These are phyloP conservation scores for Carcharodon carcharias DNA, from an alignment of 2,797 vertebrate genomes.

Conservation along the genomic window DNA sequence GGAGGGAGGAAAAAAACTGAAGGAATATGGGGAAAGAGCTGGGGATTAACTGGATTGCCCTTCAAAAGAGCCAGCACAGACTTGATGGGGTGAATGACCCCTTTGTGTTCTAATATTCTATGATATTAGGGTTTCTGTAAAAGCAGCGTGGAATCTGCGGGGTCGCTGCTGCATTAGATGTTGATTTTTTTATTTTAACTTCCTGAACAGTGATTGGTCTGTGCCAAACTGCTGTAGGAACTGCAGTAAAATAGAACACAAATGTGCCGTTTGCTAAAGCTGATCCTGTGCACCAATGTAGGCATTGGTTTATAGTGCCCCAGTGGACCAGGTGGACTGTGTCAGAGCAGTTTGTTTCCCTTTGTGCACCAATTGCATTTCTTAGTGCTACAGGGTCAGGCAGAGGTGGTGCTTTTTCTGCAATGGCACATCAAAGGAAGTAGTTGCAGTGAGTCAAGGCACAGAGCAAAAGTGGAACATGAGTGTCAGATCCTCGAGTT, in stretches of 20 bases:
- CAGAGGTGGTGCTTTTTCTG: not conserved
- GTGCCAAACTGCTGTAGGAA: not conserved
- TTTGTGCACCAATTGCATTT: not conserved
- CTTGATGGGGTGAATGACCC: not conserved
- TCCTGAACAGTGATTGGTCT: not conserved
- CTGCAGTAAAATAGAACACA: not conserved
- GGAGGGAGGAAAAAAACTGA: not conserved
- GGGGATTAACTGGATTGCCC: too few species aligned
- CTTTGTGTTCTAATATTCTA: not conserved
- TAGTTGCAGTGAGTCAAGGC: not conserved
- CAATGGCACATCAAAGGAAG: not conserved
- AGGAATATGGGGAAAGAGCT: not conserved
- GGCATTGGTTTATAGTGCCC: not conserved
- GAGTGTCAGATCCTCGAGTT: not conserved
- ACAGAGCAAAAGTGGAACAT: not conserved
- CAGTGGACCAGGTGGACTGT: not conserved
- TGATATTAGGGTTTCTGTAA: not conserved
- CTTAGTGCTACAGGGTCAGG: too few species aligned
- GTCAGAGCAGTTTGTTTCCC: not conserved
- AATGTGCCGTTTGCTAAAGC: not conserved
- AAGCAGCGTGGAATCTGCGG: not conserved
- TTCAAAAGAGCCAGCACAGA: not conserved
- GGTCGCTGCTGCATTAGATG: not conserved
- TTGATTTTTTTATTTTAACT: not conserved
- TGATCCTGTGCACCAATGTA: not conserved